Percentiles rank a stretch among this genome's conserved stretches.
These are phyloP conservation scores for Fulica atra DNA, from an alignment of 2,113 vertebrate species.

Conservation along the genomic window DNA sequence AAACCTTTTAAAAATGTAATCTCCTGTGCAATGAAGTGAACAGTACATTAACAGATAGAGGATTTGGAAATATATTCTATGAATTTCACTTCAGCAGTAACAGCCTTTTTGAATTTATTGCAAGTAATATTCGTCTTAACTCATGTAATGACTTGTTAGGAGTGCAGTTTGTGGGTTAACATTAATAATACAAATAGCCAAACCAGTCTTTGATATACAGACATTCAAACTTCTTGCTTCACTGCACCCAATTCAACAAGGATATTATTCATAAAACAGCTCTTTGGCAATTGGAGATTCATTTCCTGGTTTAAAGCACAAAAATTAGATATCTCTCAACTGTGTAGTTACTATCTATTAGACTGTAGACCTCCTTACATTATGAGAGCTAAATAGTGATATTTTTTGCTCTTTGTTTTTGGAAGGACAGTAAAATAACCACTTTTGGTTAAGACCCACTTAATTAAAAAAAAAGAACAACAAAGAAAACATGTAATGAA, in stretches of 20 bases:
- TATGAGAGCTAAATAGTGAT: background rate
- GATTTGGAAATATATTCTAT: background rate
- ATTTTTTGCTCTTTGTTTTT: background rate
- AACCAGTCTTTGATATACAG: background rate
- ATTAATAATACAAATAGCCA: conserved; percentile 7
- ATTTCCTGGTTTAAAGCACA: background rate
- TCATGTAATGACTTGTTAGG: background rate
- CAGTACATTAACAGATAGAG: background rate
- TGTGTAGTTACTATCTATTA: background rate
- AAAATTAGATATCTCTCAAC: background rate
- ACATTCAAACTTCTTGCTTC: conserved; percentile 1
- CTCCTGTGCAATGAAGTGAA: conserved; percentile 8
- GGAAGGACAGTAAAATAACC: background rate
- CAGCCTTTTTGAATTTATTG: conserved; percentile 4
- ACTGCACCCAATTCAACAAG: background rate
- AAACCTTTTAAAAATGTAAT: background rate
- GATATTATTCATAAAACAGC: background rate
- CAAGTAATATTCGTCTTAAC: background rate
- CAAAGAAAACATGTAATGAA: background rate
- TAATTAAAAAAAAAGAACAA: background rate
- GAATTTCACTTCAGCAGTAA: background rate
- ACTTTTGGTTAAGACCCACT: background rate
- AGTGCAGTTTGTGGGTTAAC: conserved; percentile 13
- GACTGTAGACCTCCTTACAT: background rate
- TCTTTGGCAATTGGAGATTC: background rate